These are phyloP conservation scores for Andrena minutula DNA, from an alignment of 2,888 invertebrate genomes.

Conservation along the genomic window DNA sequence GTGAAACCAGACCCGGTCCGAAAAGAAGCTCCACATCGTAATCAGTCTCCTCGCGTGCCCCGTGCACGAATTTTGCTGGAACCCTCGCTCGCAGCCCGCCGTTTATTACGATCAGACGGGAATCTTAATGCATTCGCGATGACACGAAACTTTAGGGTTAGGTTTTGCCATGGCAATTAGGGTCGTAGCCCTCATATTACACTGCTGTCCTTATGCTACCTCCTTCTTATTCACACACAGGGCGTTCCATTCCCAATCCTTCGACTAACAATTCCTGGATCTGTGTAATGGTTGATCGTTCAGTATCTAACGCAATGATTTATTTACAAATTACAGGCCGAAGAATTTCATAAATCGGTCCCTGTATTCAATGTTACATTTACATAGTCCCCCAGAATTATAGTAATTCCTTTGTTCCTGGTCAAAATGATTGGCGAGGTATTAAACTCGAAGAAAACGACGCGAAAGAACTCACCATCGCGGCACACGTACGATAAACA, in stretches of 20 bases:
- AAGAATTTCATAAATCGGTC: neutral
- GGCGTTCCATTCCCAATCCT: neutral
- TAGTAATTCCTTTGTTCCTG: neutral
- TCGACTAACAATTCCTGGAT: too few relatives aligned
- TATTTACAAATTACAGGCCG: neutral
- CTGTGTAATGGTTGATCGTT: neutral
- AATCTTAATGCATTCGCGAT: slow-evolving; percentile 26
- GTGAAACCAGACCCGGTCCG: slow-evolving; percentile 63
- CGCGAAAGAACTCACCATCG: neutral
- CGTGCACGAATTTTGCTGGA: slow-evolving; percentile 44
- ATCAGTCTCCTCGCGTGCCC: slow-evolving; percentile 63
- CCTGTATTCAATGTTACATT: neutral
- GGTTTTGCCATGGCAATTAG: slow-evolving; percentile 43
- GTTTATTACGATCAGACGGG: slow-evolving; percentile 26
- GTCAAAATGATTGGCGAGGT: neutral
- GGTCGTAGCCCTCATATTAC: neutral
- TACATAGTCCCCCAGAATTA: neutral
- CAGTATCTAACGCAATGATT: neutral
- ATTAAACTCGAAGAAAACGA: neutral
- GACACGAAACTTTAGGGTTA: slow-evolving; percentile 18
- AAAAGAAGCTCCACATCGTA: slow-evolving; percentile 66
- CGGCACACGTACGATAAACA: neutral
- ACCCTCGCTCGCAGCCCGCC: slow-evolving; percentile 14
- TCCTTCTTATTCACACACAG: neutral
- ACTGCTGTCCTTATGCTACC: neutral